Evolutionary conservation across 2,113 vertebrate species (phyloP).

Genomic region (Axis porcinus): DNA sequence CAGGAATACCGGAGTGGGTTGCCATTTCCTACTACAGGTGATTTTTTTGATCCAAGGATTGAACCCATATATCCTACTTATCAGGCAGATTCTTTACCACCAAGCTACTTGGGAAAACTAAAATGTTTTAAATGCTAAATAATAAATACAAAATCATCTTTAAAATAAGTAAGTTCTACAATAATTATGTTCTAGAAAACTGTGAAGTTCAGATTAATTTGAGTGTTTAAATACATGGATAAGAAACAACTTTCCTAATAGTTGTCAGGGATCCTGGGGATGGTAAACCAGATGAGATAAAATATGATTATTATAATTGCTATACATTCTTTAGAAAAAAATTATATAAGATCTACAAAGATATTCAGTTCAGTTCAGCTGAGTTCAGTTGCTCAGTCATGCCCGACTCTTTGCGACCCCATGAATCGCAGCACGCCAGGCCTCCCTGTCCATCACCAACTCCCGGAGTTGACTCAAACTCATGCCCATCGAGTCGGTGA

Average conservation of each 20-base stretch:
- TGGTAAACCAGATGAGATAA: not conserved
- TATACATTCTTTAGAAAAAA: not conserved
- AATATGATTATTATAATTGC: not conserved
- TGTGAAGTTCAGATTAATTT: not conserved
- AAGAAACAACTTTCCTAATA: not conserved
- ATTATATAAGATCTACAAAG: not conserved
- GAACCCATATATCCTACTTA: not conserved
- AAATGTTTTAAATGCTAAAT: not conserved
- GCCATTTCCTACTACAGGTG: not conserved
- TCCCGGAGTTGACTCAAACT: no score
- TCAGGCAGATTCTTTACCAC: not conserved
- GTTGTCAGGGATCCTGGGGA: not conserved
- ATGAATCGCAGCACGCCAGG: no score
- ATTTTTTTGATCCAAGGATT: not conserved
- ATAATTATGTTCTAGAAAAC: not conserved
- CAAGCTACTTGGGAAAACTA: not conserved
- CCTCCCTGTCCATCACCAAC: no score
- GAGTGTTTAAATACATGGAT: not conserved
- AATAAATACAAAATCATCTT: not conserved
- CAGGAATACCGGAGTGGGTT: not conserved
- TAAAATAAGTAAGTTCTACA: not conserved
- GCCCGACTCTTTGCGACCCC: no score
- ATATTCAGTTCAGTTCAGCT: no score
- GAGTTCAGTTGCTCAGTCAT: no score
- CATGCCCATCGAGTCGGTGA: no score